phyloP scores from a whole-genome alignment of 2,888 invertebrate genomes.

The Fissipunctia ypsillon region DNA sequence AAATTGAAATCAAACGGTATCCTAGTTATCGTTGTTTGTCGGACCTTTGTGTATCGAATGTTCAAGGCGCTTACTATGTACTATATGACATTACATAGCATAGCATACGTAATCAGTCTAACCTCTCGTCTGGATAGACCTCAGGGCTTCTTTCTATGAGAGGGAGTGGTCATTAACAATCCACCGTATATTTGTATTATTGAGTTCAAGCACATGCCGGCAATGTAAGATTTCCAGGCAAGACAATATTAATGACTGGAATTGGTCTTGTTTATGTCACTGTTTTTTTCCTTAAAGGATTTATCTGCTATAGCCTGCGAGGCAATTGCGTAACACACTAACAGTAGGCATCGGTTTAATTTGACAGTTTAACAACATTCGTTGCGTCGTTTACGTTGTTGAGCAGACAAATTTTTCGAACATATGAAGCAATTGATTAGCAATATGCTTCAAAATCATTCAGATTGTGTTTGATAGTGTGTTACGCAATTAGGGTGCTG shows the following conservation, averaged over 20 bases:
- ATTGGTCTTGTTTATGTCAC: not conserved
- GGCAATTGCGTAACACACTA: too few species aligned
- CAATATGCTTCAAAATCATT: too few species aligned
- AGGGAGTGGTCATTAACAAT: not conserved
- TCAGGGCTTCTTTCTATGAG: not conserved
- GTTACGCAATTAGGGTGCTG: too few species aligned
- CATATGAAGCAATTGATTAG: too few species aligned
- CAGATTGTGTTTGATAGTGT: too few species aligned
- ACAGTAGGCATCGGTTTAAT: too few species aligned
- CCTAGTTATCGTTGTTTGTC: slow-evolving; percentile 28
- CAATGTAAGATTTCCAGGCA: not conserved
- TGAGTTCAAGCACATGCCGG: not conserved
- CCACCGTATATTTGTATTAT: not conserved
- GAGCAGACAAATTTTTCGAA: too few species aligned
- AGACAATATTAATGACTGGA: slow-evolving; percentile 16
- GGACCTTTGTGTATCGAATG: slow-evolving; percentile 13
- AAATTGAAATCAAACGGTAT: slow-evolving; percentile 39
- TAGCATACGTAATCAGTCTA: not conserved
- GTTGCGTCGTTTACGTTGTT: too few species aligned
- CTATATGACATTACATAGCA: not conserved
- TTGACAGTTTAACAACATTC: too few species aligned
- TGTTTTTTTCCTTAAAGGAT: slow-evolving; percentile 26
- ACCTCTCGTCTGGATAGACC: not conserved
- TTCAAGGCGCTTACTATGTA: slow-evolving; percentile 25
- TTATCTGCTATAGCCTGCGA: not conserved